phyloP scores from a whole-genome alignment of 2,888 invertebrate species.

The Lissocephala sabroskyi region DNA sequence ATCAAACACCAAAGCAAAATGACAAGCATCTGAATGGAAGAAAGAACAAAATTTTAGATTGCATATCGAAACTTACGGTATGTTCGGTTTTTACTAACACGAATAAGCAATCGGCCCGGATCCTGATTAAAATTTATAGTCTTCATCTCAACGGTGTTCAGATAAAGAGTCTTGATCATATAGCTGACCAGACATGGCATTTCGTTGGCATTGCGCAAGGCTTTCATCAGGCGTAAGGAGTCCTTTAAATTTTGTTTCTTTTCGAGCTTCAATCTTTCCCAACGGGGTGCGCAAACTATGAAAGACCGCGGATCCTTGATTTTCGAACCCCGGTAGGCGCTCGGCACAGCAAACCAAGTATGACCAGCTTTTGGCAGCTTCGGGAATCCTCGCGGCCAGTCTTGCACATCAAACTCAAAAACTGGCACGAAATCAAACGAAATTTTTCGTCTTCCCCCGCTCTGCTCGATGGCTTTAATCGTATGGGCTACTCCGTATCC shows the following conservation, averaged over 20 bases:
- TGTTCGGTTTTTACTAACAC: slow-evolving; percentile 21
- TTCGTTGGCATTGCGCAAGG: slow-evolving; percentile 33
- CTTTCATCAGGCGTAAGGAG: slow-evolving; percentile 50
- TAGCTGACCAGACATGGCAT: slow-evolving; percentile 43
- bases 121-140: slow-evolving; percentile 15
- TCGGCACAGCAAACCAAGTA: slow-evolving; percentile 53
- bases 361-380: not conserved
- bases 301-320: slow-evolving; percentile 26
- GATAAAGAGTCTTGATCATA: slow-evolving; percentile 45
- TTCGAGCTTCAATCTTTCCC: slow-evolving; percentile 33
- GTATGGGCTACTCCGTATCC: slow-evolving; percentile 53
- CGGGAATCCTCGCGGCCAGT: slow-evolving; percentile 33
- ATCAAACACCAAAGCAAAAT: not conserved
- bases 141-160: slow-evolving; percentile 10
- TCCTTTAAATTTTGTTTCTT: slow-evolving; percentile 45
- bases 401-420: slow-evolving; percentile 30
- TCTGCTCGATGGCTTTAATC: slow-evolving; percentile 26
- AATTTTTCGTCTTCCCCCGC: slow-evolving; percentile 20
- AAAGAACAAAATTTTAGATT: slow-evolving; percentile 26
- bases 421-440: slow-evolving; percentile 57
- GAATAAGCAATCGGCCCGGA: slow-evolving; percentile 33
- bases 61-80: not conserved
- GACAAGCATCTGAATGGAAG: slow-evolving; percentile 11
- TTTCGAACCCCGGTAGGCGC: slow-evolving; percentile 9
- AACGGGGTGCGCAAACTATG: slow-evolving; percentile 40